Evolutionary conservation across 2,113 vertebrate species (phyloP).

Genomic region (Coreoperca whiteheadi): DNA sequence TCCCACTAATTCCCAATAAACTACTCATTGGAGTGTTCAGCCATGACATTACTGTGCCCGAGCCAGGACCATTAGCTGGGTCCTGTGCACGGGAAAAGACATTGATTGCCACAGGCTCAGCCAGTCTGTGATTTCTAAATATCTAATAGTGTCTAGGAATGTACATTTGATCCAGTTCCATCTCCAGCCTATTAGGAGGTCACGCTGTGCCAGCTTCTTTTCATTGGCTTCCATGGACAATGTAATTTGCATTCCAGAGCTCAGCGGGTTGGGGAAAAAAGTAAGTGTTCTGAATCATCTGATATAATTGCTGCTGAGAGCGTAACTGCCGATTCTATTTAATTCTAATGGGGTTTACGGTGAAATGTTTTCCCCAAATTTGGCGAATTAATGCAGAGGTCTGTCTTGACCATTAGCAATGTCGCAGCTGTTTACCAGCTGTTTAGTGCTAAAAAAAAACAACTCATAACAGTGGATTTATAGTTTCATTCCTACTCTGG

Average conservation of each 20-base stretch:
- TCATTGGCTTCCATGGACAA: constrained; percentile 75
- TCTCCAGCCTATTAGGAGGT: constrained; percentile 74
- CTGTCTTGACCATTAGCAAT: constrained; percentile 32
- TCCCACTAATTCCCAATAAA: constrained; percentile 64
- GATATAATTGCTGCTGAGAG: constrained; percentile 72
- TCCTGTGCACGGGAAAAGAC: constrained; percentile 47
- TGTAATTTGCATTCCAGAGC: constrained; percentile 79
- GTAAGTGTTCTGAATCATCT: constrained; percentile 69
- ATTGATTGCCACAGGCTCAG: constrained; percentile 59
- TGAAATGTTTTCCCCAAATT: constrained; percentile 61
- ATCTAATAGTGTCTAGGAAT: constrained; percentile 77
- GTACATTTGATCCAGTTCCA: constrained; percentile 75
- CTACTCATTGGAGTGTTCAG: constrained; percentile 68
- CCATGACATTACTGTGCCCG: constrained; percentile 64
- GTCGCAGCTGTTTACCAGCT: constrained; percentile 59
- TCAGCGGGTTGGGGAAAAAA: constrained; percentile 61
- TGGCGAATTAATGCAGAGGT: constrained; percentile 46
- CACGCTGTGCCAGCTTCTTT: constrained; percentile 76
- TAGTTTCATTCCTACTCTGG: too few relatives aligned
- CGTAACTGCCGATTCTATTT: constrained; percentile 63
- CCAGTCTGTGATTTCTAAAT: constrained; percentile 69
- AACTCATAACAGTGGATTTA: neutral
- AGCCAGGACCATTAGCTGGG: constrained; percentile 65
- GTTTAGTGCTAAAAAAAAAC: constrained; percentile 30
- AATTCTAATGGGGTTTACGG: constrained; percentile 40